phyloP scores from a whole-genome alignment of 2,113 vertebrate species.

The Nipponia nippon region DNA sequence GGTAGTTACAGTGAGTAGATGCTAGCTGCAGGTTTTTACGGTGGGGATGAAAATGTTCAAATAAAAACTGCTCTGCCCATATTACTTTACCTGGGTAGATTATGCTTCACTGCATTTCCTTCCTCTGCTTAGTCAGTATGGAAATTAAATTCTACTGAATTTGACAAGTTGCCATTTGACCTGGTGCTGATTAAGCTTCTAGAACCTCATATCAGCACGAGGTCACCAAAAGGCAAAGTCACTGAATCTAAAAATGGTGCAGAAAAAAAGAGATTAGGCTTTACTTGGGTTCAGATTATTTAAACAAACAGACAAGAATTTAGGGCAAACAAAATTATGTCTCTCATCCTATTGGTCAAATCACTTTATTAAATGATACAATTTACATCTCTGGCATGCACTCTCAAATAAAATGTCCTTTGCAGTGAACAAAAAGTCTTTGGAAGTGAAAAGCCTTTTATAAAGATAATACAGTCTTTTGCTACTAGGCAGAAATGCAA shows the following conservation, averaged over 20 bases:
- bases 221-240: constrained; percentile 37
- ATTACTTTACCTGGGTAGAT: not conserved
- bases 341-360: constrained; percentile 45
- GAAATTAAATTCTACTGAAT: constrained; percentile 9
- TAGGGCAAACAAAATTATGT: constrained; percentile 42
- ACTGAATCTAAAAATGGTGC: constrained; percentile 22
- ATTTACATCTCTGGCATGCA: constrained; percentile 42
- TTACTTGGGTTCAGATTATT: constrained; percentile 41
- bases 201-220: not conserved
- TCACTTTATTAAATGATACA: constrained; percentile 71
- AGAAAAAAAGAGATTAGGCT: constrained; percentile 29
- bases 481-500: constrained; percentile 31
- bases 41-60: not conserved
- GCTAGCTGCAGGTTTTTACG: not conserved
- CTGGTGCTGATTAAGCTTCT: constrained; percentile 33
- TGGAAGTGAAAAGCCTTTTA: constrained; percentile 28
- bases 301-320: constrained; percentile 44
- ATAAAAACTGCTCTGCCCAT: not conserved
- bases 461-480: constrained; percentile 16
- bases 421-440: constrained; percentile 38
- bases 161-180: constrained; percentile 15
- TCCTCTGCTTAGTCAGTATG: constrained; percentile 3
- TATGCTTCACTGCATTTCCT: not conserved
- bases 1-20: not conserved
- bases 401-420: constrained; percentile 43